phyloP scores from a whole-genome alignment of 2,113 vertebrate genomes.

The Bufo bufo region DNA sequence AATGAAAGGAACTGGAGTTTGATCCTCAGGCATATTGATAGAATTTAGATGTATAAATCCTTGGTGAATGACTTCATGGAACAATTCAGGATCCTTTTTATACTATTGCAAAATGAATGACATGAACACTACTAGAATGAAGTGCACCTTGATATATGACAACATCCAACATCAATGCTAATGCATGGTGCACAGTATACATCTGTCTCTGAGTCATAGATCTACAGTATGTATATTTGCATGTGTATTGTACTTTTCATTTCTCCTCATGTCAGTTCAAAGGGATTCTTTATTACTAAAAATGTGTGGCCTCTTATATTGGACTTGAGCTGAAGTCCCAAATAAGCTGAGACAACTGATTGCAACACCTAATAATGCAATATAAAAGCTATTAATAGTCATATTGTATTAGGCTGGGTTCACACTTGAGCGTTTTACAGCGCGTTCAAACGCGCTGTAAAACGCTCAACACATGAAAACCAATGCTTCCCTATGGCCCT shows the following conservation, averaged over 20 bases:
- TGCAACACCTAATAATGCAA: no score
- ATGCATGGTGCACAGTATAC: not conserved
- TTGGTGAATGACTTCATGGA: not conserved
- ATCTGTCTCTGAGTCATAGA: not conserved
- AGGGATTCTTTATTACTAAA: no score
- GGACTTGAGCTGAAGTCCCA: no score
- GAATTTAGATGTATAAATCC: not conserved
- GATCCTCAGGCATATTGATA: not conserved
- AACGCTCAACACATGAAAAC: no score
- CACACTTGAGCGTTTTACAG: no score
- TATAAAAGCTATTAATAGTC: no score
- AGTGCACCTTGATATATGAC: not conserved
- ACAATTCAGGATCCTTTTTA: conserved; percentile 1
- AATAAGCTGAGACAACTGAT: no score
- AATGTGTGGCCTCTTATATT: no score
- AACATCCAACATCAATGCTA: not conserved
- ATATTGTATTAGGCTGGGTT: no score
- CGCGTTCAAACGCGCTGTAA: no score
- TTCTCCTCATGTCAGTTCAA: no score
- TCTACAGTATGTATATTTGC: not conserved
- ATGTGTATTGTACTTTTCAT: not conserved
- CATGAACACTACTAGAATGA: not conserved
- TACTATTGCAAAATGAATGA: not conserved
- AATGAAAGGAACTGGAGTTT: conserved; percentile 2
- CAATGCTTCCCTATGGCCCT: no score